Base-by-base conservation (phyloP, 2,888 invertebrate genomes). In the Ichneumoninae sp. region DNA sequence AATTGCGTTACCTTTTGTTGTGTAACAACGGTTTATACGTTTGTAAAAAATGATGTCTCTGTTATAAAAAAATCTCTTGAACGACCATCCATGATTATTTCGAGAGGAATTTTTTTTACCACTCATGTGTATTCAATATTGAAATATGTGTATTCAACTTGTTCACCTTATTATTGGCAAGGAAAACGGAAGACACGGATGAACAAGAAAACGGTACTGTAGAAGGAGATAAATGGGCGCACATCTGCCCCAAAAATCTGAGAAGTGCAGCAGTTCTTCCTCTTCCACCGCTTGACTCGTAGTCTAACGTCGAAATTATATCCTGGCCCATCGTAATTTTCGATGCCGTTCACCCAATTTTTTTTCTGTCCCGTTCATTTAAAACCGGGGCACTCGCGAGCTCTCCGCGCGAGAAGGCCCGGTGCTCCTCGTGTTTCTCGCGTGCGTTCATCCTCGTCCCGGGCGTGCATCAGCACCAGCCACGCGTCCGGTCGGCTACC, bases 291-390 rank as follows among this genome's bases (percentile, higher is more conserved):
- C n/a, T 85, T 71, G 74, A 62, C 71, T 79, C 79, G 71, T 80
- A 60, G 77, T 50, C 62, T 68, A 83, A 81, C 50, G 65, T 70
- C 77, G 72, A 84, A 89, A 88, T 89, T 87, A 85, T 80, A 75
- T 71, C 81, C 82, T 68, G 70, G 80, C 44, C 82, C 82, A 66
- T 85, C 78, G 82, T 86, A 84, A 84, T 84, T 86, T 86, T 80
- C 80, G 84, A 86, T 84, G 86, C 86, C 88, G 83, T 88, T 90
- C 89, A 86, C 86, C 88, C 85, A 86, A 87, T 86, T 87, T 87
- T 87, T 88, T 83, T 77, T 81, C 54, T 70, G 36, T 76, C 57
- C 70, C 80, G 83, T 86, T 79, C 86, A 81, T 87, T 88, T 88
- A 86, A 89, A 84, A 85, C 83, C 86, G 83, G 79, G 85, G 62